phyloP scores from a whole-genome alignment of 35 echinoderm and acorn worm genomes.

The Diadema setosum region DNA sequence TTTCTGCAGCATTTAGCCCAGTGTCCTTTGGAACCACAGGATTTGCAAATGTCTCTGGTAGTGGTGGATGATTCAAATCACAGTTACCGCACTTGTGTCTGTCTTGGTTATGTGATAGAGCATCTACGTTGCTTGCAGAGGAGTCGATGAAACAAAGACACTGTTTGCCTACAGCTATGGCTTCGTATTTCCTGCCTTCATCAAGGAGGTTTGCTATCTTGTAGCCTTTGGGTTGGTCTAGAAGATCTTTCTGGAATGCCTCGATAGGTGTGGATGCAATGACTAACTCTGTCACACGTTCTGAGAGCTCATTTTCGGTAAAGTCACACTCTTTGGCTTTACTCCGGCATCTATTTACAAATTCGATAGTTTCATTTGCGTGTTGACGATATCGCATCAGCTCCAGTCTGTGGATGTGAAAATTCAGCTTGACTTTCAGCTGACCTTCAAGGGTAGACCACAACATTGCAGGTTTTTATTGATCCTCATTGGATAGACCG shows the following conservation, averaged over 20 bases:
- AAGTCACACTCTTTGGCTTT: conserved; percentile 31
- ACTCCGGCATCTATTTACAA: conserved; percentile 36
- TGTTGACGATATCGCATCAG: background rate
- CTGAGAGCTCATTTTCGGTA: background rate
- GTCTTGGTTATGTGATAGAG: background rate
- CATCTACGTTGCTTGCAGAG: background rate
- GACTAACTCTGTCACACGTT: conserved; percentile 2
- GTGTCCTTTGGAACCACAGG: conserved; percentile 30
- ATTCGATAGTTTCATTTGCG: background rate
- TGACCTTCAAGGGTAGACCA: background rate
- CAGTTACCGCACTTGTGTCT: background rate
- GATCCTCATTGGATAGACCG: too few relatives aligned
- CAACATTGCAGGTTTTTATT: too few relatives aligned
- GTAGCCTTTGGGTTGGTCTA: conserved; percentile 32
- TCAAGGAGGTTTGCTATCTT: conserved; percentile 5
- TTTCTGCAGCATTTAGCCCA: conserved; percentile 43
- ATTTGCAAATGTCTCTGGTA: conserved; percentile 30
- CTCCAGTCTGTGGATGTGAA: conserved; percentile 23
- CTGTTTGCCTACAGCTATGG: conserved; percentile 1
- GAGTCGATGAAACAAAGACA: background rate
- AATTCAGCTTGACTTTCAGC: background rate
- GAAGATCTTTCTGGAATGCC: conserved; percentile 46
- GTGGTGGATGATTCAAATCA: background rate
- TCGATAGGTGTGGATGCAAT: conserved; percentile 17
- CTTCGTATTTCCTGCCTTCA: conserved; percentile 42